Evolutionary conservation across 2,888 invertebrate genomes (phyloP), one percentile per base, ranked within the genome.

Genomic region (Lasiommata megera): DNA sequence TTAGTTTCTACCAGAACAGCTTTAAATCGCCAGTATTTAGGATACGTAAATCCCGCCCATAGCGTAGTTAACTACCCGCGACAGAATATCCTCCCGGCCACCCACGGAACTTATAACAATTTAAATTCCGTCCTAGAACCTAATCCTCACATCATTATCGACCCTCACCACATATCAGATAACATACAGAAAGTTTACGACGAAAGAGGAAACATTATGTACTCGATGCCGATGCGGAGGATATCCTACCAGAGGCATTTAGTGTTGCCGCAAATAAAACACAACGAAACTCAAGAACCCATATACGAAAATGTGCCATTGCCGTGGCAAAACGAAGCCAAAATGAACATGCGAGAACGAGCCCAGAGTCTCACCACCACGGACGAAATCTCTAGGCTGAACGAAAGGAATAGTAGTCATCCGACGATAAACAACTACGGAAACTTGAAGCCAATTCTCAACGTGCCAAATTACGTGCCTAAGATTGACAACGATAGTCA

Each of bases 271-370:
- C 77, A 84, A 53, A 74, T 82, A 6, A 78, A 82, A 37, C 54
- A 77, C 34, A 74, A 55, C 54, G 87, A 91, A 58, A 82, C 92
- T 0, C 89, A 93, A 11, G 96, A 96, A 73, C 96, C 96, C 0
- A 96, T 96, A 63, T 96, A 96, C 76, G 96, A 96, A 72, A 96
- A 96, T 76, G 94, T 96, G 6, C 95, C 95, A 0, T 74, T 95
- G 28, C 94, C 95, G 0, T 94, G 94, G 93, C 92, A 92, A 43
- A 82, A 73, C 62, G 87, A 86, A 6, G 50, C 77, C 1, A 78
- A 77, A 36, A 62, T 72, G 0, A 70, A 73, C 3, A 79, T 80
- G 72, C 70, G 90, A n/a, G 84, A 88, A 46, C 79, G 93, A 34
- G 94, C 95, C 2, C 94, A 94, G 34, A 95, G 95, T 66, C 91